Evolutionary conservation across 2,113 vertebrate species (phyloP).

Genomic region (Dicaeum eximium): DNA sequence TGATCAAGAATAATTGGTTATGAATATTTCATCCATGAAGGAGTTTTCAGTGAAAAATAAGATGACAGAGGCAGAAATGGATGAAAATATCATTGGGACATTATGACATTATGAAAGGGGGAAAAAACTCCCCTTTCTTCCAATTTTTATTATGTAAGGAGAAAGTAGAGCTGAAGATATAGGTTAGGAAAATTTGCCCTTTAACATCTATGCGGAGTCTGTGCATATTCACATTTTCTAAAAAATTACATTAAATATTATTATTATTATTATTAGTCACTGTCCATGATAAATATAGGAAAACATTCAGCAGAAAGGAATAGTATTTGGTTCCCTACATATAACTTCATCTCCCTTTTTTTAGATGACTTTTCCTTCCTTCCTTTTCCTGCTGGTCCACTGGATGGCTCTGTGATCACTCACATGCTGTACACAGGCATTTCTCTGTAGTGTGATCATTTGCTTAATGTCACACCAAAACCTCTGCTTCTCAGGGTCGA

Average conservation of each 20-base stretch:
- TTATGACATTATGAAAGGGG: background rate
- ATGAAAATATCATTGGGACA: background rate
- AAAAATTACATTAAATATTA: background rate
- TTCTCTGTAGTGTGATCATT: background rate
- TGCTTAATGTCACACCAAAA: background rate
- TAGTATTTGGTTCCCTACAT: background rate
- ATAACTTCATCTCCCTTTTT: background rate
- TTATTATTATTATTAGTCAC: background rate
- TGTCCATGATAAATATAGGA: background rate
- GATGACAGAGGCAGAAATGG: background rate
- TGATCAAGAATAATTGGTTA: constrained; percentile 19
- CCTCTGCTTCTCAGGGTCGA: background rate
- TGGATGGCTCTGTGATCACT: constrained; percentile 63
- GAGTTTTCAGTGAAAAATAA: background rate
- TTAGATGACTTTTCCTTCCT: background rate
- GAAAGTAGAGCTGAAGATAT: background rate
- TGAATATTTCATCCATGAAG: constrained; percentile 5
- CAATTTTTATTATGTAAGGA: background rate
- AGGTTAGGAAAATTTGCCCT: background rate
- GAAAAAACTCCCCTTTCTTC: fast-evolving
- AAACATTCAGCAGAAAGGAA: background rate
- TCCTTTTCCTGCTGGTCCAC: constrained; percentile 36
- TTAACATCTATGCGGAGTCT: background rate
- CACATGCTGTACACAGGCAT: background rate
- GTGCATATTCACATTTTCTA: background rate